phyloP scores from a whole-genome alignment of 2,888 invertebrate genomes.

The Ophion slaviceki region DNA sequence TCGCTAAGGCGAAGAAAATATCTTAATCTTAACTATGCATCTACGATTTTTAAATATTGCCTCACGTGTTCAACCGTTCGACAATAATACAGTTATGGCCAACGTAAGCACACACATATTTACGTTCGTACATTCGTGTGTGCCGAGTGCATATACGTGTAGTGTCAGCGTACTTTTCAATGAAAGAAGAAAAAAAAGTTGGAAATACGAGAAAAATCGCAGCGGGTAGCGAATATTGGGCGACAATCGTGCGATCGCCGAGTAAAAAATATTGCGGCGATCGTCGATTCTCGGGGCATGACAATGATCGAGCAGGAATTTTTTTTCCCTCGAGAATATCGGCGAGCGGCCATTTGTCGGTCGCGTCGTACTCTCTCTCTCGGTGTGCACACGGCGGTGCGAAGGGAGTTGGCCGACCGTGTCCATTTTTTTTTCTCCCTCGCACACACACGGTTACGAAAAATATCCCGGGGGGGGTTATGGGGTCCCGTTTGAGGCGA shows the following conservation, averaged over 20 bases:
- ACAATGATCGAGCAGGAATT: not conserved
- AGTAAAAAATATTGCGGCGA: not conserved
- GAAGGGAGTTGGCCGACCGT: slow-evolving; percentile 76
- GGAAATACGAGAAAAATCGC: not conserved
- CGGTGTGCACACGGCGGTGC: slow-evolving; percentile 27
- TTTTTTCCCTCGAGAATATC: slow-evolving; percentile 18
- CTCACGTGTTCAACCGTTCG: not conserved
- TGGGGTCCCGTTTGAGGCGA: not conserved
- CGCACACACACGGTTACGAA: slow-evolving; percentile 18
- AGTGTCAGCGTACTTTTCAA: not conserved
- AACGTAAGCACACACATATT: not conserved
- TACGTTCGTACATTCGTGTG: not conserved
- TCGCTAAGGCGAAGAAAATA: not conserved
- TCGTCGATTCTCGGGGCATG: slow-evolving; percentile 11
- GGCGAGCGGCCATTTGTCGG: slow-evolving; percentile 58
- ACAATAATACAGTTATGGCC: not conserved
- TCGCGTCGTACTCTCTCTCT: not conserved
- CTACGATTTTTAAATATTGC: not conserved
- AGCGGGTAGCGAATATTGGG: too few relatives aligned
- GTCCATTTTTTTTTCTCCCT: slow-evolving; percentile 34
- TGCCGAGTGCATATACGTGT: not conserved
- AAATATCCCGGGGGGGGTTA: slow-evolving; percentile 49
- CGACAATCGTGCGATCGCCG: not conserved
- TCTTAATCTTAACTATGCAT: not conserved
- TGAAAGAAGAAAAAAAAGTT: slow-evolving; percentile 18